Conservation (phyloP, 2,888 invertebrate genomes). For the Cosmia trapezina region DNA sequence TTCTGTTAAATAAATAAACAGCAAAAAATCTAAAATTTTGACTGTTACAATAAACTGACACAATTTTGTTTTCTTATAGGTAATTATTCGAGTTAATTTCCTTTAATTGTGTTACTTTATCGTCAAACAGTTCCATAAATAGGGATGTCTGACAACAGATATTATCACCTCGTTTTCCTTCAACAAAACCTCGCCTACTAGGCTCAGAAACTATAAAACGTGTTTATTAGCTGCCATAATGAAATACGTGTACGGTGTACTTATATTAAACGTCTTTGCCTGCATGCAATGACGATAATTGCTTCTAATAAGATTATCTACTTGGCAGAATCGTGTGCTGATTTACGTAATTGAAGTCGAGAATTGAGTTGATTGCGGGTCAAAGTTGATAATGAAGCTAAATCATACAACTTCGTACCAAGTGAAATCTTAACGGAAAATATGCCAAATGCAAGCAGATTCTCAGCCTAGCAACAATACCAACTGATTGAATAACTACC, state of each 20-base stretch:
- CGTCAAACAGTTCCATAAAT: slow-evolving; percentile 48
- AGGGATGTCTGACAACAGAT: slow-evolving; percentile 51
- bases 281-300: slow-evolving; percentile 58
- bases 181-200: slow-evolving; percentile 44
- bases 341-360: slow-evolving; percentile 61
- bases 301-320: slow-evolving; percentile 62
- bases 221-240: slow-evolving; percentile 35
- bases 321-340: slow-evolving; percentile 51
- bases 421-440: slow-evolving; percentile 43
- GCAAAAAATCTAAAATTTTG: not conserved
- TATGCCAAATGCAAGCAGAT: slow-evolving; percentile 57
- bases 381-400: slow-evolving; percentile 55
- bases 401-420: slow-evolving; percentile 34
- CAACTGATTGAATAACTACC: slow-evolving; percentile 52
- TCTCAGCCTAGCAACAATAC: slow-evolving; percentile 55
- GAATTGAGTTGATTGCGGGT: slow-evolving; percentile 58
- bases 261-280: slow-evolving; percentile 47
- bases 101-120: slow-evolving; percentile 40
- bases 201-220: slow-evolving; percentile 40
- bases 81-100: slow-evolving; percentile 40
- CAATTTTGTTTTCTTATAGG: not conserved
- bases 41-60: slow-evolving; percentile 14
- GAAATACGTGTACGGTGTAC: slow-evolving; percentile 39
- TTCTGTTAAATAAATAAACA: no score
- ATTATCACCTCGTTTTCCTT: slow-evolving; percentile 57